Base-by-base conservation (phyloP, 2,113 vertebrate species). In the Dipodomys spectabilis region DNA sequence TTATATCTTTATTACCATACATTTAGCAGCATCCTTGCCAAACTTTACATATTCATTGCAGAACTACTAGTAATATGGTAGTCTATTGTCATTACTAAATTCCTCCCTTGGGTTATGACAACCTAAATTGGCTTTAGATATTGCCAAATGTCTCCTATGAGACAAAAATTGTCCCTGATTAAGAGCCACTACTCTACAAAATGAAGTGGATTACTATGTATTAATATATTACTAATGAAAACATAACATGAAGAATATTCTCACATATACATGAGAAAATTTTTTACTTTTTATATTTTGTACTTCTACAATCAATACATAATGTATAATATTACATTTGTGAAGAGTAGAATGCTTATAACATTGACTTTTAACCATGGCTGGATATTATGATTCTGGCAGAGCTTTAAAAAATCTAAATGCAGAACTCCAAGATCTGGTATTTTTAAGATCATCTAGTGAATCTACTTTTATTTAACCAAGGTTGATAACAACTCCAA, bases 141-240 rank as follows among this genome's bases (percentile, higher is more conserved):
- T 25, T 83, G 23, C 0, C 44, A 78, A 80, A 88, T 39, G 2
- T 75, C 9, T 10, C 11, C 60, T 67, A 2, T 69, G 49, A 39
- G 44, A 4, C 4, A 93, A 94, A 93, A 74, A 49, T 74, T 23
- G 39, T 2, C 28, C 16, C 8, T 62, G 0, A 30, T n/a, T 93
- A n/a, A 77, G 18, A 82, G 75, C 16, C 16, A 90, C 5, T 28
- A 6, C 6, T 85, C 27, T 71, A 82, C 82, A 81, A 88, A 74
- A 84, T 35, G 8, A 87, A 92, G 77, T 2, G 64, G 1, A 79
- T 65, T 49, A 82, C n/a, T 71, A 79, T 30, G 69, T 39, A 28
- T 25, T 87, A 13, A 87, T 10, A 90, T 30, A 73, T 69, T 80
- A 69, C 44, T 91, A 91, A 30, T 95, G 19, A 74, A 92, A 82